These are phyloP conservation scores for Agrochola lota DNA, from an alignment of 2,888 invertebrate species.

Conservation along the genomic window DNA sequence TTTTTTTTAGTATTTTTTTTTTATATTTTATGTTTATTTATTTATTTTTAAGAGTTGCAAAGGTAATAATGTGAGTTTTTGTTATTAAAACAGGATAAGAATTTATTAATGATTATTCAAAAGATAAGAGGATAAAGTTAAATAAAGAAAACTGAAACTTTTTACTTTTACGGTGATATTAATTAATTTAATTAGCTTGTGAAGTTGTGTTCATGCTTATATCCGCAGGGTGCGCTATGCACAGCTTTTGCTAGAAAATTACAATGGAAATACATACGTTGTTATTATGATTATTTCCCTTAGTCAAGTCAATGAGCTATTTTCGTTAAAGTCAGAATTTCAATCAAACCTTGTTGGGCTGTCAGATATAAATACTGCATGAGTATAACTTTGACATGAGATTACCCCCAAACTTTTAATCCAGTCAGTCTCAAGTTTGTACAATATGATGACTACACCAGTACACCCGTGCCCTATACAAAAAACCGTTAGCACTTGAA, in stretches of 20 bases:
- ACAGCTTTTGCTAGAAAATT: background rate
- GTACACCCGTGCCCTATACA: conserved; percentile 1
- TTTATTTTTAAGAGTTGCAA: no score
- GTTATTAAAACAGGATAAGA: background rate
- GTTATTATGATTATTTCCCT: background rate
- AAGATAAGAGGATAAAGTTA: background rate
- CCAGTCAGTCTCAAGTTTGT: background rate
- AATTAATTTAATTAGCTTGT: background rate
- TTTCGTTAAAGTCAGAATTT: background rate
- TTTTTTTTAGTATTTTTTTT: no score
- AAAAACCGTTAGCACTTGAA: conserved; percentile 42
- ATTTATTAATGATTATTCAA: background rate
- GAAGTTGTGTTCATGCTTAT: background rate
- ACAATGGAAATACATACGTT: background rate
- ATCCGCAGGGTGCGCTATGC: background rate
- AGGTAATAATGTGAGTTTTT: background rate
- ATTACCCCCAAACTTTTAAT: background rate
- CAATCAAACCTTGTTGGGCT: background rate
- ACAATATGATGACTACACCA: background rate
- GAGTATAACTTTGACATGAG: background rate
- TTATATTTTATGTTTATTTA: conserved; percentile 5
- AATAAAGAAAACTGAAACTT: background rate
- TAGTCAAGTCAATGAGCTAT: no score
- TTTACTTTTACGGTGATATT: no score
- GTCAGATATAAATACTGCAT: background rate